Conservation (phyloP, 2,888 invertebrate genomes). For the Acrobasis repandana region DNA sequence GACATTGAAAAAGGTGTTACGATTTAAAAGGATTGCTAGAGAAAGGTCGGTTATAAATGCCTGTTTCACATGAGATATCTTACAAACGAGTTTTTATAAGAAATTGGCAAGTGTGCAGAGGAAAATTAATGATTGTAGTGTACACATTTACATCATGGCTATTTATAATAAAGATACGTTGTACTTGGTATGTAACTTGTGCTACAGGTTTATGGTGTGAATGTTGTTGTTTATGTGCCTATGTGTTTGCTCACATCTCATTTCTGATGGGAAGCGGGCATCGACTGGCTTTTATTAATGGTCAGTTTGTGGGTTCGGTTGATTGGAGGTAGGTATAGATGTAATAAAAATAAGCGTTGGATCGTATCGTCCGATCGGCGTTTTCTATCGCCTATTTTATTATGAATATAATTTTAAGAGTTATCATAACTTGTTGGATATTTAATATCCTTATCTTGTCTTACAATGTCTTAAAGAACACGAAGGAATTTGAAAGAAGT, state of each 20-base stretch:
- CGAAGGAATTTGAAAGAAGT: background rate
- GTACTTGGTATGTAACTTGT: slow-evolving; percentile 35
- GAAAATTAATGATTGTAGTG: slow-evolving; percentile 57
- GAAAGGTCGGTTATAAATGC: slow-evolving; percentile 42
- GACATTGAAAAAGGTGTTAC: slow-evolving; percentile 29
- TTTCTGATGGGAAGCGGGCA: slow-evolving; percentile 42
- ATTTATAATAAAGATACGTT: slow-evolving; percentile 29
- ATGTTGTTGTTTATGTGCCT: slow-evolving; percentile 39
- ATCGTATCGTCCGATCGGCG: slow-evolving; percentile 12
- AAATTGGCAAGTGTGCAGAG: slow-evolving; percentile 54
- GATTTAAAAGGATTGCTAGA: slow-evolving; percentile 36
- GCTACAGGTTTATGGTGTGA: slow-evolving; percentile 50
- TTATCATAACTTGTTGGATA: slow-evolving; percentile 4
- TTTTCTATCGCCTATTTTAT: slow-evolving; percentile 19
- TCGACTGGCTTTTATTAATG: slow-evolving; percentile 41
- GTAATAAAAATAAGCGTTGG: slow-evolving; percentile 20
- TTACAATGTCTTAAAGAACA: slow-evolving; percentile 3
- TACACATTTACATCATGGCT: slow-evolving; percentile 25
- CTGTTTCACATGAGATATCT: slow-evolving; percentile 42
- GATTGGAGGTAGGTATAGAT: slow-evolving; percentile 37
- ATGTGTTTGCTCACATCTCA: slow-evolving; percentile 37
- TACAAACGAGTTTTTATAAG: slow-evolving; percentile 61
- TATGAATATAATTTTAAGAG: slow-evolving; percentile 7
- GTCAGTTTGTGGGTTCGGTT: slow-evolving; percentile 35
- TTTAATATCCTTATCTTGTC: slow-evolving; percentile 3